A percentile compares a stretch with the other conserved stretches of the same genome.
Conservation (phyloP, 2,797 vertebrate species). For the Lophius americanus region DNA sequence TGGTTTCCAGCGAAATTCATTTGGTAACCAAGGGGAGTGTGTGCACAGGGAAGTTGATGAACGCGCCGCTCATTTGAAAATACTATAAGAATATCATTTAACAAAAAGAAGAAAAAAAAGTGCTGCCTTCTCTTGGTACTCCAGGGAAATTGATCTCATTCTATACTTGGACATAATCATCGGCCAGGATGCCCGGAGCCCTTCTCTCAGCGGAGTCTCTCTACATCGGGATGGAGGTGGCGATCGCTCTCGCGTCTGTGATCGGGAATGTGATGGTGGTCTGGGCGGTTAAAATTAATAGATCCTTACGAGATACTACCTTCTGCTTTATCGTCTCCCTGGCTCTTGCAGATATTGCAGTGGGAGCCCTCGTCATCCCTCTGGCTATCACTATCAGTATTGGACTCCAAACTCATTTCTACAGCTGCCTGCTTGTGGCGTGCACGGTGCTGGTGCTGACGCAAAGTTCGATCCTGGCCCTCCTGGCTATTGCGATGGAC, state of each 20-base stretch:
- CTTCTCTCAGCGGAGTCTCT: conserved; percentile 83
- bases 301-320: conserved; percentile 91
- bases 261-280: conserved; percentile 97
- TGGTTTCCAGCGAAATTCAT: conserved; percentile 34
- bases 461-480: conserved; percentile 96
- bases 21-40: background rate
- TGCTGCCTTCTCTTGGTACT: conserved; percentile 1
- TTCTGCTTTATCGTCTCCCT: conserved; percentile 97
- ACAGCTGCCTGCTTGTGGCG: conserved; percentile 95
- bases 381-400: conserved; percentile 95
- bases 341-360: conserved; percentile 94
- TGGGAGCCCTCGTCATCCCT: conserved; percentile 95
- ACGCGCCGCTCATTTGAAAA: conserved; percentile 43
- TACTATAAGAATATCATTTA: background rate
- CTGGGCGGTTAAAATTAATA: conserved; percentile 97
- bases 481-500: conserved; percentile 96
- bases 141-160: conserved; percentile 8
- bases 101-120: no score
- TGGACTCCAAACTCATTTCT: conserved; percentile 91
- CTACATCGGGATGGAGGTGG: conserved; percentile 94
- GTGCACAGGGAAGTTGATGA: conserved; percentile 22
- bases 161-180: conserved; percentile 20
- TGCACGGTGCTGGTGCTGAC: conserved; percentile 96
- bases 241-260: conserved; percentile 92
- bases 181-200: conserved; percentile 80